Evolutionary conservation across 2,797 vertebrate genomes (phyloP), one percentile per base, ranked within the genome.

Genomic region (Lacerta bilineata): DNA sequence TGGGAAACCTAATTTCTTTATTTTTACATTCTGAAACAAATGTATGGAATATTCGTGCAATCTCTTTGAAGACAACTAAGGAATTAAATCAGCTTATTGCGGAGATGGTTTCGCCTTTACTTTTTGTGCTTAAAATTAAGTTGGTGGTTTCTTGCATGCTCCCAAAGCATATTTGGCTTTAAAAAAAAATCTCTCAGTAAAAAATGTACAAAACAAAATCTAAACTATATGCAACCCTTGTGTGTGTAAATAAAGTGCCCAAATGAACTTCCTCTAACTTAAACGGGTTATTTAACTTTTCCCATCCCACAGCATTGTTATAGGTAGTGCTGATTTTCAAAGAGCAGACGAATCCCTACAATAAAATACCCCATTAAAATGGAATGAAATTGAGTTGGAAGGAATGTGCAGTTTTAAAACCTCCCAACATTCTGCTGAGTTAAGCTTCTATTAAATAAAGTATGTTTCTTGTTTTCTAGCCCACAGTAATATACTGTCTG

Each of bases 91-190:
- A 29, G 8, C 10, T 78, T 10, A 66, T 82, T 20, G 11, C 36
- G 8, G 18, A 89, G 55, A 46, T 76, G 5, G 77, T 41, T 83
- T 71, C 83, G 36, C 43, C 46, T 43, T 91, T 91, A 87, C 69
- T 66, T 87, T 71, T 85, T 91, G 50, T 17, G 13, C 81, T 77
- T 80, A 88, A 86, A 80, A 79, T 89, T 88, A 69, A 85, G 80
- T 74, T 84, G 64, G 29, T 84, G 71, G n/a, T 43, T 91, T 17
- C 91, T 80, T 59, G 86, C 87, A 69, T 4, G 87, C 55, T 90
- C 91, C 87, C 90, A 79, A 83, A 91, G 91, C 88, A 92, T 86
- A 84, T 69, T 84, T 46, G 76, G 3, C 61, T 61, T 20, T 46
- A 20, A 80, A 85, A 78, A 33, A n/a, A 50, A 71, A 10, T 29